Base-by-base conservation (phyloP, 2,888 invertebrate genomes). In the Quadriops clusia region DNA sequence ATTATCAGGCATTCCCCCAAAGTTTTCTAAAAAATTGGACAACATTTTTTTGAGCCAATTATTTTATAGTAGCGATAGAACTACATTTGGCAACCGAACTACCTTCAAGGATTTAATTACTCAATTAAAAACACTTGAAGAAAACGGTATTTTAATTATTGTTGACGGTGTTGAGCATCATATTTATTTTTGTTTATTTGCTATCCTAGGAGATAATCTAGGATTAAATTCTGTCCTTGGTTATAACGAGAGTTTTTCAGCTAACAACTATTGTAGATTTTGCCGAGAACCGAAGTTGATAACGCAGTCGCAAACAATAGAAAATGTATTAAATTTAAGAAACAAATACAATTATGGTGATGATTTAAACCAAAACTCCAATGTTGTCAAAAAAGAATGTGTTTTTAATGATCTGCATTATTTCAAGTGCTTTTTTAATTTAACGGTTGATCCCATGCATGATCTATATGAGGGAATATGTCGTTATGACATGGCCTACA, bases 381-480 rank as follows among this genome's bases (percentile, higher is more conserved):
- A 9, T 23, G 49, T 46, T 11, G 33, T 50, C 4, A 44, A 42
- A 28, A 38, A 41, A 33, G 14, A 37, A 17, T 45, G 47, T 35
- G 25, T 46, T 13, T 51, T 41, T 32, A 43, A 51, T 43, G 12
- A 22, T 7, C 17, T 42, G 8, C 7, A 17, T 5, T 17, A 39
- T 35, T 50, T 46, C 43, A 45, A 53, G 41, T 28, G 34, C 15
- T 38, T 37, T 9, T 28, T 33, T 6, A 52, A 51, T 41, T 13
- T 36, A 9, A 38, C 39, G 22, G 44, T 42, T 34, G 51, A 53
- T 28, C 32, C 51, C 15, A 46, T 51, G 47, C 53, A 53, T 30
- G 50, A 53, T 33, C 22, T 49, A 17, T 39, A 35, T 25, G 42
- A 47, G 33, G 46, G 49, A 3, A 27, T 48, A 10, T 39, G 39